Evolutionary conservation across 2,888 invertebrate genomes (phyloP).

Genomic region (Crematogaster levior): DNA sequence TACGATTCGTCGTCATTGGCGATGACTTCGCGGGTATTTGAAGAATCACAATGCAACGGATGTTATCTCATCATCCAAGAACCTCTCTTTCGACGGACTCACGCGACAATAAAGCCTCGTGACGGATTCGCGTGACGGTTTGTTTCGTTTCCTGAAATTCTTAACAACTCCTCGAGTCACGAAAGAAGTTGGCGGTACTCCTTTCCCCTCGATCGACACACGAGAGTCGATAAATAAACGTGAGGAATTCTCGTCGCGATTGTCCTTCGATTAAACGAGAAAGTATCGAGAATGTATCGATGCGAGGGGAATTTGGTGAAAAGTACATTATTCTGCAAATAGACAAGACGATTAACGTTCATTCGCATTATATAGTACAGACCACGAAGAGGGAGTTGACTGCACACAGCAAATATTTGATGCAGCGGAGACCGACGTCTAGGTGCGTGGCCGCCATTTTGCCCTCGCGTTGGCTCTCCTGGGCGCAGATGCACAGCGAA

Average conservation of each 20-base stretch:
- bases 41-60: neutral
- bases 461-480: constrained; percentile 46
- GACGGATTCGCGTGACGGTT: neutral
- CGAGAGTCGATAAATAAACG: neutral
- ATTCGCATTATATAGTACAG: constrained; percentile 72
- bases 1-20: neutral
- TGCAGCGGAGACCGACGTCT: constrained; percentile 88
- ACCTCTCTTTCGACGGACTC: neutral
- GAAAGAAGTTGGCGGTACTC: neutral
- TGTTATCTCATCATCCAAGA: neutral
- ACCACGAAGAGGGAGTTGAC: constrained; percentile 90
- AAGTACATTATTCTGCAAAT: no score
- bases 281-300: neutral
- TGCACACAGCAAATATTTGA: constrained; percentile 90
- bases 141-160: neutral
- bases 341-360: neutral
- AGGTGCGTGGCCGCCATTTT: constrained; percentile 85
- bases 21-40: neutral
- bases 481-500: constrained; percentile 45
- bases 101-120: neutral
- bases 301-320: neutral
- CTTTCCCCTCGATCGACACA: no score
- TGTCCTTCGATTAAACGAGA: neutral
- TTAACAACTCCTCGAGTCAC: neutral
- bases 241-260: neutral